Percentiles rank a stretch among this genome's conserved stretches.
Evolutionary conservation across 2,797 vertebrate species (phyloP).

Genomic region (Oreochromis mossambicus): DNA sequence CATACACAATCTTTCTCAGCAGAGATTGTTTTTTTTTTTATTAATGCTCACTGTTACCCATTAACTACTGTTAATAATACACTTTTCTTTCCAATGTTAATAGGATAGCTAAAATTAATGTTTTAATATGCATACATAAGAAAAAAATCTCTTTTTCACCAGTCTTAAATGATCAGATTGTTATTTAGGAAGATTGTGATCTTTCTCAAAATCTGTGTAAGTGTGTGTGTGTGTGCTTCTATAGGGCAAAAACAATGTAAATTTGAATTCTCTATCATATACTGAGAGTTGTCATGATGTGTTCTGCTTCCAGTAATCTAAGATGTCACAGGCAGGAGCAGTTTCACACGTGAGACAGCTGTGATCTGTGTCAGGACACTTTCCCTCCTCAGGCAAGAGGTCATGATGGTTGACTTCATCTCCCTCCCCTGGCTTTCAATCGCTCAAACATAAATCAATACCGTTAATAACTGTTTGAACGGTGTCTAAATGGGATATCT

Average conservation of each 20-base stretch:
- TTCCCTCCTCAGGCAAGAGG: constrained; percentile 72
- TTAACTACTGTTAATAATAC: background rate
- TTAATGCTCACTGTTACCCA: background rate
- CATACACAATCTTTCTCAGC: background rate
- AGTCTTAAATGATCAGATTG: background rate
- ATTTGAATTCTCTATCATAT: constrained; percentile 36
- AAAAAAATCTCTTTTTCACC: background rate
- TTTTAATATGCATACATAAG: background rate
- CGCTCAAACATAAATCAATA: constrained; percentile 84
- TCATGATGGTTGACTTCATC: constrained; percentile 76
- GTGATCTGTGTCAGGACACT: constrained; percentile 70
- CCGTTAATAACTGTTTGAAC: constrained; percentile 81
- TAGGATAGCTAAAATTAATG: background rate
- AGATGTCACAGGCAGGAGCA: constrained; percentile 65
- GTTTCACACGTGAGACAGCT: constrained; percentile 62
- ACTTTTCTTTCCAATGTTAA: background rate
- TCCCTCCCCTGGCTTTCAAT: constrained; percentile 74
- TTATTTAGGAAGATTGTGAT: background rate
- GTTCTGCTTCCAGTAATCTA: constrained; percentile 66
- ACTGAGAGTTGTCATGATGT: constrained; percentile 42
- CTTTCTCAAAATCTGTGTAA: background rate
- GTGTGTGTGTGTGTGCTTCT: background rate
- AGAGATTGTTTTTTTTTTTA: background rate
- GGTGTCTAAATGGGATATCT: constrained; percentile 81
- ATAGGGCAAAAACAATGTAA: constrained; percentile 3